Base-by-base conservation (phyloP, 2,888 invertebrate species). In the Xestia ashworthii region DNA sequence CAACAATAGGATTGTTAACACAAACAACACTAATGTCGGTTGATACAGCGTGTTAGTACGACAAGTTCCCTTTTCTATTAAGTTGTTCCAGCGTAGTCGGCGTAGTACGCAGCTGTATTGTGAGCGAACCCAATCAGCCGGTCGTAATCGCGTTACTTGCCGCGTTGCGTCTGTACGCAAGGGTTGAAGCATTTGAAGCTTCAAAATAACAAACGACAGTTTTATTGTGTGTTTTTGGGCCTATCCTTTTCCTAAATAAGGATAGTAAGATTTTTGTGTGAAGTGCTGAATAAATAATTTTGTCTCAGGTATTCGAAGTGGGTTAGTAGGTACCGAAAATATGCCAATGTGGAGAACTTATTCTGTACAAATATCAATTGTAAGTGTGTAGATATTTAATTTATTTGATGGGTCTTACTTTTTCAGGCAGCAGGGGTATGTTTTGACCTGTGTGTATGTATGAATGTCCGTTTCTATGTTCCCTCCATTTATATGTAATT, bases 81-180 rank as follows among this genome's bases (percentile, higher is more conserved):
- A 87, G 86, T 87, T 78, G 79, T 86, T 78, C 70, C 64, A 19
- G 9, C 50, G 46, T 65, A 65, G 44, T 71, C 62, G 25, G 8
- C 55, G 46, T 46, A 74, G 64, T 79, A 83, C 78, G 71, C 79
- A 83, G 78, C 79, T 79, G 85, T 82, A 68, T 78, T 74, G 76
- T 83, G 78, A 81, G 73, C 82, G 83, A 76, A 86, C 87, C 90
- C 93, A 94, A 93, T 93, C 93, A 92, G 83, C 89, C 93, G 92
- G 84, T 81, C 79, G 85, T 93, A 94, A 94, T 94, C 92, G 89
- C 75, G 87, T 94, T 92, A 92, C 86, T 85, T 89, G 90, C 92
- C 84, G 86, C 85, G 87, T 83, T 88, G 81, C 84, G 80, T 82
- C 76, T 58, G 73, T 66, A 58, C 72, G 75, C 55, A 89, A 90